These are phyloP conservation scores for Adela reaumurella DNA, from an alignment of 2,888 invertebrate genomes.

Conservation along the genomic window DNA sequence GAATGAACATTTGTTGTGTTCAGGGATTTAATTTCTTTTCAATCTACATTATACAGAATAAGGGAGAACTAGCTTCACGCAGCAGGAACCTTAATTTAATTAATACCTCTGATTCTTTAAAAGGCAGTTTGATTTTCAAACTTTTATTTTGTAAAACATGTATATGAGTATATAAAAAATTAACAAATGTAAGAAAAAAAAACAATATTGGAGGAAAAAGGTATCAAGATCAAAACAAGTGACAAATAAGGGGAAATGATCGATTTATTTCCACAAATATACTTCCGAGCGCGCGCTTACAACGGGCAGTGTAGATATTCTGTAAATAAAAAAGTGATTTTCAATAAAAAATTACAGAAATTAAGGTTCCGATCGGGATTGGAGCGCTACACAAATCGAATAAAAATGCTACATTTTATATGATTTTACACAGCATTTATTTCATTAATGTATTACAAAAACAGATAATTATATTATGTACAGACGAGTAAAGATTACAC, in stretches of 20 bases:
- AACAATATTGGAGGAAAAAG: too few relatives aligned
- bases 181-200: too few relatives aligned
- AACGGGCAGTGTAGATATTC: slow-evolving; percentile 49
- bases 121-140: too few relatives aligned
- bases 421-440: slow-evolving; percentile 38
- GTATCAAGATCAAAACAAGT: slow-evolving; percentile 39
- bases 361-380: slow-evolving; percentile 56
- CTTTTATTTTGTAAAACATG: too few relatives aligned
- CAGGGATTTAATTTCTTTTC: too few relatives aligned
- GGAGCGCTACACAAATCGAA: slow-evolving; percentile 35
- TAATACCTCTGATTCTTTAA: too few relatives aligned
- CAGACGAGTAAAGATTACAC: slow-evolving; percentile 50
- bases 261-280: slow-evolving; percentile 56
- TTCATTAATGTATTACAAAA: slow-evolving; percentile 56
- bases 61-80: too few relatives aligned
- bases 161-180: too few relatives aligned
- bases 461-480: slow-evolving; percentile 59
- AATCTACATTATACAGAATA: too few relatives aligned
- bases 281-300: slow-evolving; percentile 50
- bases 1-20: too few relatives aligned
- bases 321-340: slow-evolving; percentile 50
- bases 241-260: slow-evolving; percentile 47
- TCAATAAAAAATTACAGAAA: slow-evolving; percentile 37
- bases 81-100: too few relatives aligned
- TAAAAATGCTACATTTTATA: slow-evolving; percentile 47